phyloP scores from a whole-genome alignment of 2,113 vertebrate genomes.

The Carassius gibelio region DNA sequence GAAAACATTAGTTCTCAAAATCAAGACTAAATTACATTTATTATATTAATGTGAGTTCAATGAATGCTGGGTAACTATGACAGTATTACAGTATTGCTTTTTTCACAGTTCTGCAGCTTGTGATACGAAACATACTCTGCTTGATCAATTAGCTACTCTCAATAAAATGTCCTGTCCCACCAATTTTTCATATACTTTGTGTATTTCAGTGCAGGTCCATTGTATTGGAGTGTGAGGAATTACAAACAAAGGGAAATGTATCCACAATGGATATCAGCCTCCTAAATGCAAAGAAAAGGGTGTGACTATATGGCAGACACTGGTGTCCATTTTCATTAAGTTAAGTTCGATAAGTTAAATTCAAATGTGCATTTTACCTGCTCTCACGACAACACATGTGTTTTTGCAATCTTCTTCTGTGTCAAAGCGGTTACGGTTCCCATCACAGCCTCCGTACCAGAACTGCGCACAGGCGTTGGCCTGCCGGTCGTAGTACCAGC shows the following conservation, averaged over 20 bases:
- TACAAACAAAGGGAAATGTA: neutral
- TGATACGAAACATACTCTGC: neutral
- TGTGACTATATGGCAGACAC: neutral
- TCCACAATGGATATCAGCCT: neutral
- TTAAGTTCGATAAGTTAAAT: neutral
- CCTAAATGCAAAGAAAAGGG: conserved; percentile 15
- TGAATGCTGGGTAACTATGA: neutral
- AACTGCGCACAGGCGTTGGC: conserved; percentile 87
- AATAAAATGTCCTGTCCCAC: neutral
- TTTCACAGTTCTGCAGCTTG: neutral
- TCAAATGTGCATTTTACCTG: conserved; percentile 45
- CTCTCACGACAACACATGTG: conserved; percentile 71
- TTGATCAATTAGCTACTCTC: neutral
- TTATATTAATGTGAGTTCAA: neutral
- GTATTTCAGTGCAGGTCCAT: conserved; percentile 29
- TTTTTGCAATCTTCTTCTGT: conserved; percentile 81
- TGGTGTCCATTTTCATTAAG: neutral
- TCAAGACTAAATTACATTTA: neutral
- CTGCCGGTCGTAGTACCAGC: conserved; percentile 83
- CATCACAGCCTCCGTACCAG: conserved; percentile 82
- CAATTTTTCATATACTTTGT: neutral
- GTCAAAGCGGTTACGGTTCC: conserved; percentile 84
- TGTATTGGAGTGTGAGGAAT: neutral
- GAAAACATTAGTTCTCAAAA: neutral
- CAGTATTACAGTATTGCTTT: neutral